Conservation (phyloP, 2,113 vertebrate species). For the Astur gentilis region DNA sequence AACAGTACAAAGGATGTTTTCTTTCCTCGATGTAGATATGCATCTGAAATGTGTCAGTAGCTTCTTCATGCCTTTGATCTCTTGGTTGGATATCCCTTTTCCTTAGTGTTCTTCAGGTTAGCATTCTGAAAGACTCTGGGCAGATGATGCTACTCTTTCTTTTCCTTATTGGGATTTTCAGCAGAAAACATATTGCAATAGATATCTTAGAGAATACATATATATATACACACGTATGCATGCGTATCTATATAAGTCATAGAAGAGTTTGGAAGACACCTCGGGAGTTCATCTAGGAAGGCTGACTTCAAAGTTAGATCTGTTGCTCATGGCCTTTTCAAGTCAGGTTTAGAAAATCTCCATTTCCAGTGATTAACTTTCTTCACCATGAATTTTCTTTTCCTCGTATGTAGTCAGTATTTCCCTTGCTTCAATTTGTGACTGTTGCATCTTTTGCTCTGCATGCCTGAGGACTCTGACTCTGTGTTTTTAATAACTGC, state of each 20-base stretch:
- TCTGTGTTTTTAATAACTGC: not conserved
- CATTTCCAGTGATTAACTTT: not conserved
- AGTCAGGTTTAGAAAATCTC: not conserved
- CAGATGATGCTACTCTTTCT: not conserved
- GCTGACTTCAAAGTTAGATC: not conserved
- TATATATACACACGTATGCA: not conserved
- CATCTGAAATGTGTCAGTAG: not conserved
- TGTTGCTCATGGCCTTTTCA: not conserved
- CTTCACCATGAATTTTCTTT: not conserved
- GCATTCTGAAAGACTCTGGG: not conserved
- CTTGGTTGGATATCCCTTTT: not conserved
- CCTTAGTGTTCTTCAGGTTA: not conserved
- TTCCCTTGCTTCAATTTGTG: not conserved
- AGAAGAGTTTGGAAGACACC: not conserved
- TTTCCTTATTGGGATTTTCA: not conserved
- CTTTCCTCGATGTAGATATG: not conserved
- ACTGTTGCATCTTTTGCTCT: not conserved
- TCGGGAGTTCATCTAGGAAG: not conserved
- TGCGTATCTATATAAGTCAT: not conserved
- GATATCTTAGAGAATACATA: not conserved
- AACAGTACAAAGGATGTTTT: not conserved
- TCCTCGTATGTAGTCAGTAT: not conserved
- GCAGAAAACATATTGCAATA: not conserved
- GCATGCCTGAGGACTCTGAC: not conserved
- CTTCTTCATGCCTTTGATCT: not conserved